Evolutionary conservation across 2,888 invertebrate genomes (phyloP), one percentile per base, ranked within the genome.

Genomic region (Drepanosiphum platanoidis): DNA sequence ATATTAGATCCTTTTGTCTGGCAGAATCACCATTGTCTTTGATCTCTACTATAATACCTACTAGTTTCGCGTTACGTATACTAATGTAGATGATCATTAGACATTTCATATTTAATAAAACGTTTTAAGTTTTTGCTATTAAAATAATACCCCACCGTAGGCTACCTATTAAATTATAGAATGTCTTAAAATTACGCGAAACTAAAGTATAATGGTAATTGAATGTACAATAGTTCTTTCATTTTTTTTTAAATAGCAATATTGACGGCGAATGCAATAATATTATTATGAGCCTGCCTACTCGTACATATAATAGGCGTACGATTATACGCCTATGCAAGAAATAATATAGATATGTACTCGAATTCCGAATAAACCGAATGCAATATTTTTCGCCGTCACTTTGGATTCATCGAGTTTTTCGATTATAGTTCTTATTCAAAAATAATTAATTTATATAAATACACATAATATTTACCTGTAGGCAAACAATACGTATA

Each of bases 21-120:
- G 52, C 9, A 52, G 52, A 80, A 70, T 80, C 70, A 52, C 34
- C 36, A n/a, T 81, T 81, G 71, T 81, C 81, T 71, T 81, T 58
- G 81, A 81, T 81, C 71, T 81, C 71, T 71, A 30, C 52, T n/a
- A 77, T 52, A 32, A 66, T 78, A 64, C 30, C 30, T 79, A 3
- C 22, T 66, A 36, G 11, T 36, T 61, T 75, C 36, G 34, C 1
- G 32, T 79, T 46, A 66, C 42, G 22, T 72, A 32, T 18, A 72
- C 52, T 80, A 80, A 80, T 52, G 74, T 52, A 75, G 15, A 52
- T 22, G 52, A 15, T 42, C 79, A 80, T 80, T 80, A 80, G 32
- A n/a, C 42, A 42, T 39, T 13, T 78, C 42, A 42, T 64, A 30
- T 64, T 30, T 77, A 64, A 64, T 64, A 61, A 64, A 39, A 77